phyloP scores from a whole-genome alignment of 2,888 invertebrate genomes.

The Chloroclystis v-ata region DNA sequence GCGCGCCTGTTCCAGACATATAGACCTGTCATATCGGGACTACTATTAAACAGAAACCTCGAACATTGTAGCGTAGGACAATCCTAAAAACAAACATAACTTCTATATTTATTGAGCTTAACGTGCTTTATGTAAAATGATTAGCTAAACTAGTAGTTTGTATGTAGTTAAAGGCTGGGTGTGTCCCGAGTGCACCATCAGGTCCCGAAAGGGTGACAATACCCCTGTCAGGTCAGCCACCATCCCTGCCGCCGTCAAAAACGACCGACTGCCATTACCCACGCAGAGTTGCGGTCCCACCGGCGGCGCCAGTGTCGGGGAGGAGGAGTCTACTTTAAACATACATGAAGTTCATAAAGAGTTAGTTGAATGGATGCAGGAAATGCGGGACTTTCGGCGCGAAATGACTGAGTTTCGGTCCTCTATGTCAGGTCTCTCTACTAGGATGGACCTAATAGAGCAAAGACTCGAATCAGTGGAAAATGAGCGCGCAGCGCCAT shows the following conservation, averaged over 20 bases:
- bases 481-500: neutral
- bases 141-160: no score
- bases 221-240: neutral
- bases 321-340: neutral
- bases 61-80: no score
- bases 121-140: no score
- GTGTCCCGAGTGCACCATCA: no score
- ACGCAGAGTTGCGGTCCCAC: neutral
- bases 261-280: neutral
- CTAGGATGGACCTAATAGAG: neutral
- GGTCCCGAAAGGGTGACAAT: neutral
- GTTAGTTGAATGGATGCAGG: no score
- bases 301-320: neutral
- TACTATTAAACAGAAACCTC: constrained; percentile 5
- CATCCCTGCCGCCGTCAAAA: neutral
- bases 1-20: constrained; percentile 20
- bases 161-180: no score
- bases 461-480: neutral
- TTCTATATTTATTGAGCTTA: no score
- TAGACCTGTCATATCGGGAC: constrained; percentile 17
- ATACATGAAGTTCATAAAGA: neutral
- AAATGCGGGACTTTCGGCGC: no score
- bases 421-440: neutral
- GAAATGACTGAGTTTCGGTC: no score
- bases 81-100: no score